Conservation (phyloP, 2,888 invertebrate genomes). For the Ommatoiulus sabulosus region DNA sequence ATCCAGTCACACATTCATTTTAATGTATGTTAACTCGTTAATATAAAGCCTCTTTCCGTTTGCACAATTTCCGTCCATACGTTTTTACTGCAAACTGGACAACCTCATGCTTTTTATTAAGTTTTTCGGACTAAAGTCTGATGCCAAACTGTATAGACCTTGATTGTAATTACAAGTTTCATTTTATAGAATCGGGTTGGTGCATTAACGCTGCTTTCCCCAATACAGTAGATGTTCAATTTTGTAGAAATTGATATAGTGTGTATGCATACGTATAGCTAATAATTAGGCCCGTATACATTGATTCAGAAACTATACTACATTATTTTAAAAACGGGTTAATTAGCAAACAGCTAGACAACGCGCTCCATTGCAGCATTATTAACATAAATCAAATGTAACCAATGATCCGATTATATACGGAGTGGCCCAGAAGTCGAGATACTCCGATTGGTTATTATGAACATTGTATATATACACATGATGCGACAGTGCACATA, state of each 20-base stretch:
- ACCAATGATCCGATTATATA: too few species aligned
- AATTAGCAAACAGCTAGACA: too few species aligned
- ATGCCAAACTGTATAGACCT: too few species aligned
- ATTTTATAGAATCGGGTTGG: not conserved
- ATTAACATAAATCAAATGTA: too few species aligned
- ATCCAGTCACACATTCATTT: not conserved
- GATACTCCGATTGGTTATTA: not conserved
- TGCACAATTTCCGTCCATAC: not conserved
- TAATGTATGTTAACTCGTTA: not conserved
- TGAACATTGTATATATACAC: not conserved
- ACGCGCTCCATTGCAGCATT: too few species aligned
- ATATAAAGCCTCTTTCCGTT: not conserved
- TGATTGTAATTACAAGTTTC: slow-evolving; percentile 22
- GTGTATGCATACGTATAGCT: not conserved
- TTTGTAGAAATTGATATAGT: not conserved
- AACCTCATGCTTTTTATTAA: not conserved
- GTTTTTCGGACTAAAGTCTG: not conserved
- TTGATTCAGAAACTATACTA: too few species aligned
- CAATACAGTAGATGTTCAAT: not conserved
- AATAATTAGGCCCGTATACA: not conserved
- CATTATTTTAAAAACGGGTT: too few species aligned
- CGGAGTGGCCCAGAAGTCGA: not conserved
- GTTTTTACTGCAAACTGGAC: not conserved
- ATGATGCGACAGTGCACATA: not conserved
- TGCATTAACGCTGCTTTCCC: not conserved